A percentile compares a stretch with the other conserved stretches of the same genome.
Conservation (phyloP, 2,888 invertebrate genomes). For the Troides aeacus region DNA sequence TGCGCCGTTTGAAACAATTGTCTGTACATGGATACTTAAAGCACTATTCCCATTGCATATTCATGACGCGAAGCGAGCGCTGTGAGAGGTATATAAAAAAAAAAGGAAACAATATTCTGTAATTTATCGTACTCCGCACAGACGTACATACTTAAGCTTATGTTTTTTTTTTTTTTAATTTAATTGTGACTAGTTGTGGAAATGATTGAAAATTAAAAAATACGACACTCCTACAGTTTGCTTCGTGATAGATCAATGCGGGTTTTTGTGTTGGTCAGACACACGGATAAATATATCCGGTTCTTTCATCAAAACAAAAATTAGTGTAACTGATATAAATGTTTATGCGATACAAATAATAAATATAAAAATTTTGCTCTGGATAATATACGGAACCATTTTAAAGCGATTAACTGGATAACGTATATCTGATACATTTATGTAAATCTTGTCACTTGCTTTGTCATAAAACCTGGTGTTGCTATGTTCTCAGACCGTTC, state of each 20-base stretch:
- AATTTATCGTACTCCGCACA: slow-evolving; percentile 24
- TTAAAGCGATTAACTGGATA: too few species aligned
- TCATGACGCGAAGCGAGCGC: slow-evolving; percentile 21
- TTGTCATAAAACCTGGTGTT: too few species aligned
- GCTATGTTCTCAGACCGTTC: too few species aligned
- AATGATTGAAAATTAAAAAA: slow-evolving; percentile 9
- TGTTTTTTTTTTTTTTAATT: slow-evolving; percentile 19
- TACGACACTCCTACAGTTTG: not conserved
- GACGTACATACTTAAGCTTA: slow-evolving; percentile 15
- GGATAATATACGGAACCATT: too few species aligned
- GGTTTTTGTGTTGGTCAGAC: too few species aligned
- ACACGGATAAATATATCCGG: too few species aligned
- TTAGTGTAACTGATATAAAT: too few species aligned
- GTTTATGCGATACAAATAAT: too few species aligned
- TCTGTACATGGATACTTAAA: slow-evolving; percentile 24
- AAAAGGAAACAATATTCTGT: slow-evolving; percentile 17
- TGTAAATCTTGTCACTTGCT: too few species aligned
- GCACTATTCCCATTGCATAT: slow-evolving; percentile 23
- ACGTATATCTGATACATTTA: too few species aligned
- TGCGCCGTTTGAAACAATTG: slow-evolving; percentile 20
- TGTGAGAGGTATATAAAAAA: slow-evolving; percentile 17
- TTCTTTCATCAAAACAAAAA: too few species aligned
- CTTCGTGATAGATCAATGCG: not conserved
- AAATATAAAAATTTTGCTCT: too few species aligned
- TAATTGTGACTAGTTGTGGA: slow-evolving; percentile 4